Conservation (phyloP, 1,140 invertebrate genomes). For the Sycobia sp. region DNA sequence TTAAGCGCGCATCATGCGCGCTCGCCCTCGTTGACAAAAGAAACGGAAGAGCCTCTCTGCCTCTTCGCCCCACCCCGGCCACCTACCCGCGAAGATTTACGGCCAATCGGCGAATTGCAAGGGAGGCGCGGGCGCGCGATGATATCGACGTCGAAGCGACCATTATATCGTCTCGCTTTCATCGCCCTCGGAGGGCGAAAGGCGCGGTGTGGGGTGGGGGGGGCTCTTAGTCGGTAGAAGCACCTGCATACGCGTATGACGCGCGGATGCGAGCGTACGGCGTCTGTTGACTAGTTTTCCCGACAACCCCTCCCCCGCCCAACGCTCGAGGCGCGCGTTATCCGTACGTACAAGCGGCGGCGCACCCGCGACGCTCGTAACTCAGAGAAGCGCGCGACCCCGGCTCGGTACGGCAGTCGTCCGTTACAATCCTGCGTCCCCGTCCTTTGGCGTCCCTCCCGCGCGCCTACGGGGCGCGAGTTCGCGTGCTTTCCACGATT, state of each 20-base stretch:
- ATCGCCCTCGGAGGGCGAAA: no score
- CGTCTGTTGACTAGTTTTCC: background rate
- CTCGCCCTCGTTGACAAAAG: slow-evolving; percentile 34
- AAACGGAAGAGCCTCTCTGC: slow-evolving; percentile 35
- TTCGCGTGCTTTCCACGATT: no score
- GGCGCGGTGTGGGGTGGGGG: no score
- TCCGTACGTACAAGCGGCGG: slow-evolving; percentile 4
- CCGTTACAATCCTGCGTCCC: no score
- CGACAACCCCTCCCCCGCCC: no score
- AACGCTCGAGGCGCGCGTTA: background rate
- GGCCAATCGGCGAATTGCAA: slow-evolving; percentile 50
- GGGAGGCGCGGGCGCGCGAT: background rate
- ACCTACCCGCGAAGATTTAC: slow-evolving; percentile 48
- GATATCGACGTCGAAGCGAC: slow-evolving; percentile 30
- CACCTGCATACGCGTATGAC: background rate
- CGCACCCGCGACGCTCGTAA: slow-evolving; percentile 35
- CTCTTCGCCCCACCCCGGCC: no score
- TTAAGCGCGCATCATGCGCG: no score
- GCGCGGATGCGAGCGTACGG: background rate
- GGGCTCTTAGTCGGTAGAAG: slow-evolving; percentile 4
- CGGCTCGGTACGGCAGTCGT: no score
- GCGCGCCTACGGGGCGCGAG: no score
- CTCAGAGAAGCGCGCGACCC: background rate
- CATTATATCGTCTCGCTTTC: slow-evolving; percentile 27
- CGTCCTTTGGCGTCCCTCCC: no score